Base-by-base conservation (phyloP, 2,888 invertebrate species). In the Sturmia bella region DNA sequence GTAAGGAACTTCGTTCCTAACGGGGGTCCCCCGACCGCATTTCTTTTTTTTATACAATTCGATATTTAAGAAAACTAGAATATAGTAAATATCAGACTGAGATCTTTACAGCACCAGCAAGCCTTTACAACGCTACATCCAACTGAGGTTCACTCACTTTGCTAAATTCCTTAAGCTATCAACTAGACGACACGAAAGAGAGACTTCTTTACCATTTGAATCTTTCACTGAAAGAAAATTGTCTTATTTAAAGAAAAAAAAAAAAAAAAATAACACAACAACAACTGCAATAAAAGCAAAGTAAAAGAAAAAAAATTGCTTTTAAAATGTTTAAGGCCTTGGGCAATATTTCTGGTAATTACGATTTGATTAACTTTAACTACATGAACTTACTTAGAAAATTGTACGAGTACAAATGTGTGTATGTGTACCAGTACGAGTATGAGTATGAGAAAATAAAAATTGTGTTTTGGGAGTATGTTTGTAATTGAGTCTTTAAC, bases 321-420 rank as follows among this genome's bases (percentile, higher is more conserved):
- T 88, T 87, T 88, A 87, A 88, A 89, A 89, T 88, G 87, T 87
- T 87, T 87, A 86, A 84, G 79, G 83, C 88, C 87, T 86, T 72
- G 54, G 54, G 87, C 82, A 50, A 86, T 85, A 84, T 87, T 87
- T 88, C 88, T 87, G 87, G 89, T 89, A 89, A 89, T 89, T 89
- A 89, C 89, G 89, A 89, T 89, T 89, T 89, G 89, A 89, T 89
- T 89, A 89, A 89, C 89, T 88, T 89, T 89, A 89, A 89, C 89
- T 89, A 88, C 89, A 89, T 88, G 87, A 88, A 80, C 78, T 82
- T 81, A 85, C 87, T 87, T 85, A 87, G 85, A 82, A 85, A 83
- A 82, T 74, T 70, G 64, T 69, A 57, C 57, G 52, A 81, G 63
- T 59, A 21, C 12, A 73, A 74, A 54, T 59, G 19, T 37, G 32